A percentile compares a stretch with the other conserved stretches of the same genome.
These are phyloP conservation scores for Brachionichthys hirsutus DNA, from an alignment of 2,113 vertebrate genomes.

Conservation along the genomic window DNA sequence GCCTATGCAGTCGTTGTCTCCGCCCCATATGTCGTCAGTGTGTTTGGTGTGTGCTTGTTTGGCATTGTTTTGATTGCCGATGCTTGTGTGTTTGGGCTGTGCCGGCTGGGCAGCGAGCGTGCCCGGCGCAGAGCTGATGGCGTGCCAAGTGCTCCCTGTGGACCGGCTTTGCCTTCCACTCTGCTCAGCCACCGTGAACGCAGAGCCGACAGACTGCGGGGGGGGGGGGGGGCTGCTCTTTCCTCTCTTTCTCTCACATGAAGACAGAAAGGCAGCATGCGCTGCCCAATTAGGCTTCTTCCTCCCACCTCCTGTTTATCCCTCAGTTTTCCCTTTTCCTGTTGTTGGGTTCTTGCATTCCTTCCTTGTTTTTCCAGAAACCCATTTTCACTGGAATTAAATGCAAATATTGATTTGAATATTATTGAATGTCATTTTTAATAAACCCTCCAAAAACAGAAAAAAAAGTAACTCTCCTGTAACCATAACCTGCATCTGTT, in stretches of 20 bases:
- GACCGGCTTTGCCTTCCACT: constrained; percentile 72
- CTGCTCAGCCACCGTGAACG: constrained; percentile 76
- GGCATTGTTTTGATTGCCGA: constrained; percentile 74
- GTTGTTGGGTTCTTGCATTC: neutral
- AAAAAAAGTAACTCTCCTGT: no score
- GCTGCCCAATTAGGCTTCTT: constrained; percentile 1
- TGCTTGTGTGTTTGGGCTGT: constrained; percentile 74
- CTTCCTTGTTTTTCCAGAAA: neutral
- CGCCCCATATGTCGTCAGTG: constrained; percentile 52
- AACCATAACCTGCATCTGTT: neutral
- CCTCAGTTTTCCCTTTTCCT: neutral
- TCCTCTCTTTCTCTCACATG: constrained; percentile 33
- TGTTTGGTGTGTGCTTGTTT: constrained; percentile 75
- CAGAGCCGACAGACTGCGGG: constrained; percentile 73
- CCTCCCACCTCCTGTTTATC: neutral
- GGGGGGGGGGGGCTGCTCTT: constrained; percentile 62
- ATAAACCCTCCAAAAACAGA: no score
- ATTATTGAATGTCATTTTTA: no score
- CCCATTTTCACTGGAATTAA: no score
- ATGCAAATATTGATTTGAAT: neutral
- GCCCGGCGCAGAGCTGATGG: constrained; percentile 73
- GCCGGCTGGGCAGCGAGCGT: constrained; percentile 61
- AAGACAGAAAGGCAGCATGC: constrained; percentile 22
- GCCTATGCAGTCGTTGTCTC: neutral
- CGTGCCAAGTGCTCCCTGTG: constrained; percentile 79